Percentiles rank a stretch among this genome's conserved stretches.
Conservation (phyloP, 2,113 vertebrate species). For the Nothocercus nigrocapillus region DNA sequence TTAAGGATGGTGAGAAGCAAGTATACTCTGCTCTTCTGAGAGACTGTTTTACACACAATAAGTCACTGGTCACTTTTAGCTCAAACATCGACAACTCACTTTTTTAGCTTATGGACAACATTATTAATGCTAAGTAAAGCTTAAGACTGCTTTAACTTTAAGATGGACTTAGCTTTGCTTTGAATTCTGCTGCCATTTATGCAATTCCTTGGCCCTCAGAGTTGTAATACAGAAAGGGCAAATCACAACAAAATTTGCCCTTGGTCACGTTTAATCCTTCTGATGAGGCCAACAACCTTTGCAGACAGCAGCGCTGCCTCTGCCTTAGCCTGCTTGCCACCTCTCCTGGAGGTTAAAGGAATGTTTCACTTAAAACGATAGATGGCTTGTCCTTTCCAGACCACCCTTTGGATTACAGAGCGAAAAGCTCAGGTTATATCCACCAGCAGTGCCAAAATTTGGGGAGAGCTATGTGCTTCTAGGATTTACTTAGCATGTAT, state of each 20-base stretch:
- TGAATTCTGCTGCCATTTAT: neutral
- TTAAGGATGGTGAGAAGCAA: neutral
- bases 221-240: neutral
- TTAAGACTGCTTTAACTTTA: neutral
- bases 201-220: neutral
- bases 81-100: neutral
- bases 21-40: neutral
- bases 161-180: neutral
- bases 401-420: neutral
- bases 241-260: neutral
- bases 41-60: neutral
- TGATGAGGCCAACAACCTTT: fast-evolving
- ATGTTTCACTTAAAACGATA: neutral
- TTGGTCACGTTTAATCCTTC: neutral
- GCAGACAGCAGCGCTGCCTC: neutral
- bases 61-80: neutral
- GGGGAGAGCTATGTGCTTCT: neutral
- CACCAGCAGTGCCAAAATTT: neutral
- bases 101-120: neutral
- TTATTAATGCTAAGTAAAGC: neutral
- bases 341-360: neutral
- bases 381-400: neutral
- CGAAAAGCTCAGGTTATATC: neutral
- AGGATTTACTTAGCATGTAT: neutral
- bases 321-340: neutral